Conservation (phyloP, 92 coral and sea anemone species). For the Actinernus sp. region DNA sequence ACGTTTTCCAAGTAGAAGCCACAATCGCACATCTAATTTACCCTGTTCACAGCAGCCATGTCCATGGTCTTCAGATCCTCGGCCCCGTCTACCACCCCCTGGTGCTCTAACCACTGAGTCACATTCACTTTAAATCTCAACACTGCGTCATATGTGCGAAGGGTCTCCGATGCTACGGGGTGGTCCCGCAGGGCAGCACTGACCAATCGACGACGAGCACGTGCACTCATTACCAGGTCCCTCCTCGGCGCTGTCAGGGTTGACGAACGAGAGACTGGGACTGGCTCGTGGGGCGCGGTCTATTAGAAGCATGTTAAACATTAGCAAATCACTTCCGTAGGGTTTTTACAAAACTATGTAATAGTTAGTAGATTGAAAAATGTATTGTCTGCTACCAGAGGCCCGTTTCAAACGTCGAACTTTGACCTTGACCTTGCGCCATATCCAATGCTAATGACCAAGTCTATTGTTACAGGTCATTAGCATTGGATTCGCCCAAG, state of each 20-base stretch:
- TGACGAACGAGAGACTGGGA: conserved; percentile 25
- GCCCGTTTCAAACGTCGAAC: too few species aligned
- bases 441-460: too few species aligned
- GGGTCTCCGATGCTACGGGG: conserved; percentile 85
- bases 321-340: too few species aligned
- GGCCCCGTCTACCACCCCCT: conserved; percentile 76
- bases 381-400: too few species aligned
- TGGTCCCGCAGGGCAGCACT: conserved; percentile 88
- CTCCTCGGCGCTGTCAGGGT: conserved; percentile 54
- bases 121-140: conserved; percentile 63
- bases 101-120: conserved; percentile 69
- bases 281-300: background rate
- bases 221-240: conserved; percentile 79
- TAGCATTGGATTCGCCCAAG: too few species aligned
- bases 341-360: too few species aligned
- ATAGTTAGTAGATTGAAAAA: too few species aligned
- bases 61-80: conserved; percentile 51
- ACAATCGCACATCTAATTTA: conserved; percentile 25
- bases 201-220: conserved; percentile 89
- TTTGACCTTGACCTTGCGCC: too few species aligned
- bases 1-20: too few species aligned
- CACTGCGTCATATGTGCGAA: conserved; percentile 82
- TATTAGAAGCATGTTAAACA: background rate
- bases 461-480: too few species aligned
- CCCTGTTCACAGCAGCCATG: conserved; percentile 75